Conservation (phyloP, 2,113 vertebrate genomes). For the Xenus cinereus region DNA sequence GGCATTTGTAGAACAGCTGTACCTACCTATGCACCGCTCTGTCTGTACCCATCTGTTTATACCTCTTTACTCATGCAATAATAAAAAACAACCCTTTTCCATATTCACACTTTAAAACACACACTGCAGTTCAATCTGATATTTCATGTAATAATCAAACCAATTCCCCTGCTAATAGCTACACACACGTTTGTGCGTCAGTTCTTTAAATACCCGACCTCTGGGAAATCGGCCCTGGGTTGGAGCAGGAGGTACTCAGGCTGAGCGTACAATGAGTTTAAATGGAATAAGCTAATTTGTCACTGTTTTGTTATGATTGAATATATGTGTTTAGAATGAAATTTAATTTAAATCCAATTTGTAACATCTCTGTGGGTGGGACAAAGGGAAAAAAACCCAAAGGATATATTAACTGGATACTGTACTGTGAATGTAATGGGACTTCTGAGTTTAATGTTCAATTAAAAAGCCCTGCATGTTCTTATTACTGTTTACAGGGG, state of each 20-base stretch:
- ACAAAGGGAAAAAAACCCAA: slow-evolving; percentile 36
- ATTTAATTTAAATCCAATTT: slow-evolving; percentile 76
- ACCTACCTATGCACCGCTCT: background rate
- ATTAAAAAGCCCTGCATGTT: slow-evolving; percentile 47
- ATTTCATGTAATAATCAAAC: slow-evolving; percentile 13
- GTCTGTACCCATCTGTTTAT: background rate
- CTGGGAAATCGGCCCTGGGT: slow-evolving; percentile 18
- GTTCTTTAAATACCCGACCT: slow-evolving; percentile 39
- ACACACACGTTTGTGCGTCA: background rate
- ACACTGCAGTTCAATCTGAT: background rate
- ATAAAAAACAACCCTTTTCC: background rate
- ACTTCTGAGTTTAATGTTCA: slow-evolving; percentile 42
- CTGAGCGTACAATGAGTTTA: slow-evolving; percentile 52
- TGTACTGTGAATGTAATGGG: slow-evolving; percentile 32
- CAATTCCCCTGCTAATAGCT: background rate
- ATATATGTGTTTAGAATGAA: slow-evolving; percentile 68
- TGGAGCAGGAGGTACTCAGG: slow-evolving; percentile 26
- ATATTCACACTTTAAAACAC: slow-evolving; percentile 3
- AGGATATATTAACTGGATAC: slow-evolving; percentile 39
- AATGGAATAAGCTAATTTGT: slow-evolving; percentile 68
- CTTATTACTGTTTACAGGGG: slow-evolving; percentile 48
- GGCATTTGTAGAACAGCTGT: background rate
- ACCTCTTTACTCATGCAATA: background rate
- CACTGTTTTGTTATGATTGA: slow-evolving; percentile 67
- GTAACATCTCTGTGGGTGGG: slow-evolving; percentile 69